A percentile compares a stretch with the other conserved stretches of the same genome.
Conservation (phyloP, 2,113 vertebrate genomes). For the Motacilla tschutschensis region DNA sequence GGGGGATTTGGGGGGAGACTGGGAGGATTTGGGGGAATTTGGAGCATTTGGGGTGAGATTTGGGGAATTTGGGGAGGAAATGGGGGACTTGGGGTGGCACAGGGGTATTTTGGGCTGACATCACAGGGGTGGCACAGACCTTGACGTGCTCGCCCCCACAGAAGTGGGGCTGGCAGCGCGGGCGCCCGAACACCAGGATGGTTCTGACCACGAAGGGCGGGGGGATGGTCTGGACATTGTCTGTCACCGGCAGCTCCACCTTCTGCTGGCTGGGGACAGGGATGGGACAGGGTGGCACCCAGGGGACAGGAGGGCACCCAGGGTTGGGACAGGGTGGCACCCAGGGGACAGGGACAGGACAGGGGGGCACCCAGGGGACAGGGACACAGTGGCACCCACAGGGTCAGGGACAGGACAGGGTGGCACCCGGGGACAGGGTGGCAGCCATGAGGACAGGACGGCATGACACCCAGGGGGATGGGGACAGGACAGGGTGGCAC, state of each 20-base stretch:
- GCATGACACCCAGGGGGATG: no score
- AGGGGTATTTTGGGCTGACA: no score
- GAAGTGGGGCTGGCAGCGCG: slow-evolving; percentile 81
- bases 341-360: no score
- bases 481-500: no score
- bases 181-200: slow-evolving; percentile 87
- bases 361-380: neutral
- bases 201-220: slow-evolving; percentile 89
- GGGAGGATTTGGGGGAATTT: neutral
- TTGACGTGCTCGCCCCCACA: slow-evolving; percentile 75
- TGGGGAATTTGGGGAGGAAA: no score
- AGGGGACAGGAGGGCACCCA: neutral
- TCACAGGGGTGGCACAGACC: neutral
- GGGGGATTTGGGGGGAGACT: neutral
- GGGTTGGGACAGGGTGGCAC: neutral
- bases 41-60: no score
- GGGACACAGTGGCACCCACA: neutral
- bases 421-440: neutral
- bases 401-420: neutral
- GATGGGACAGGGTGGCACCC: no score
- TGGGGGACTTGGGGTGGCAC: neutral
- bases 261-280: slow-evolving; percentile 82
- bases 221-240: slow-evolving; percentile 90
- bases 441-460: no score
- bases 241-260: slow-evolving; percentile 87